Percentiles rank a stretch among this genome's conserved stretches.
phyloP scores from a whole-genome alignment of 2,113 vertebrate genomes.

The Phoxinus phoxinus region DNA sequence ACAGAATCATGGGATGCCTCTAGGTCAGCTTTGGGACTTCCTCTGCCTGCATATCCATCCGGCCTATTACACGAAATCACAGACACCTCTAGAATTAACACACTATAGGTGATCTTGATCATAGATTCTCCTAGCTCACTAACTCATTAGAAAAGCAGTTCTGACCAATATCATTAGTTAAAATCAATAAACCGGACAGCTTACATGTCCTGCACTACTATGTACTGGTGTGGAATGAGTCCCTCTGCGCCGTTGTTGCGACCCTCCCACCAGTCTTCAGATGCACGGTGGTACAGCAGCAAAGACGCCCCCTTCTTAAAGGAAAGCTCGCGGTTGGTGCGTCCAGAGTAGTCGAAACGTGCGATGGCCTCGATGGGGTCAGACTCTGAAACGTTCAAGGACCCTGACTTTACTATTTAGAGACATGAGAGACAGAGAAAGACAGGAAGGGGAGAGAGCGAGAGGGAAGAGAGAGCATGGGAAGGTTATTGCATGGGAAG shows the following conservation, averaged over 20 bases:
- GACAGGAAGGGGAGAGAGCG: neutral
- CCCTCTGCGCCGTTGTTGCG: conserved; percentile 89
- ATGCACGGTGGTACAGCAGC: conserved; percentile 88
- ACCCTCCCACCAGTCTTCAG: conserved; percentile 97
- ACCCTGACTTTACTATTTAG: conserved; percentile 69
- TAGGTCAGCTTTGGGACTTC: conserved; percentile 91
- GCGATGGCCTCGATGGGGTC: conserved; percentile 93
- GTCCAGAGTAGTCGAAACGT: conserved; percentile 92
- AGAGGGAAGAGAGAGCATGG: conserved; percentile 15
- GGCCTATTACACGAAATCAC: conserved; percentile 75
- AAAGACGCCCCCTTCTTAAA: conserved; percentile 94
- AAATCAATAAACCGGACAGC: conserved; percentile 55
- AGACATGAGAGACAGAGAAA: neutral
- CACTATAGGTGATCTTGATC: neutral
- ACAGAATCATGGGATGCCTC: conserved; percentile 81
- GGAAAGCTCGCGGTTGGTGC: conserved; percentile 89
- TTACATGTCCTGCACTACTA: conserved; percentile 92
- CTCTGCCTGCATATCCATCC: conserved; percentile 84
- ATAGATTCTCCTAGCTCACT: too few species aligned
- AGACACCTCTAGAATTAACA: neutral
- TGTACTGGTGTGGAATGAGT: conserved; percentile 95
- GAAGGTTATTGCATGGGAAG: conserved; percentile 47
- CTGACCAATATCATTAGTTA: neutral
- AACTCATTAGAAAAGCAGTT: neutral
- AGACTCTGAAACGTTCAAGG: conserved; percentile 84